phyloP scores from a whole-genome alignment of 2,113 vertebrate species.

The Glaucomys volans region DNA sequence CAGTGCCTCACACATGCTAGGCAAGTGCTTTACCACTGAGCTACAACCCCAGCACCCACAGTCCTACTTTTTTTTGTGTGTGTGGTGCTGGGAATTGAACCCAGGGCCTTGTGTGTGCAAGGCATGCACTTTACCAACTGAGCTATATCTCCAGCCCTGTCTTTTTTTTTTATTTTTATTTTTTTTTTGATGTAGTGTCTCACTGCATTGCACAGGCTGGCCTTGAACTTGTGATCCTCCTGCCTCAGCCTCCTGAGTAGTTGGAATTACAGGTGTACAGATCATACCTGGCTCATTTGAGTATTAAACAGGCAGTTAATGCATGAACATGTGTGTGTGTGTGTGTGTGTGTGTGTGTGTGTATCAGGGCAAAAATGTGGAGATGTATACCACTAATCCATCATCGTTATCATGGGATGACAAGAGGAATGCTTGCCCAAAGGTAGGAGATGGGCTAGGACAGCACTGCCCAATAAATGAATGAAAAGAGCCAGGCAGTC shows the following conservation, averaged over 20 bases:
- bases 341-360: neutral
- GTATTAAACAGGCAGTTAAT: neutral
- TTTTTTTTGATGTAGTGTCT: neutral
- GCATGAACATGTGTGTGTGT: neutral
- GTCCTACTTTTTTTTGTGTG: too few relatives aligned
- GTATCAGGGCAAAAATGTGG: neutral
- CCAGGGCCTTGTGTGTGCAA: too few relatives aligned
- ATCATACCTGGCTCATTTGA: neutral
- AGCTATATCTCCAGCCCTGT: too few relatives aligned
- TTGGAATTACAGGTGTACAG: neutral
- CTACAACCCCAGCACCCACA: too few relatives aligned
- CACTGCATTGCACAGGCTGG: neutral
- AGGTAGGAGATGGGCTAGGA: neutral
- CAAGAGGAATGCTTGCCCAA: neutral
- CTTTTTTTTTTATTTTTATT: too few relatives aligned
- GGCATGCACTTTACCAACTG: too few relatives aligned
- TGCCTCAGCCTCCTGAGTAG: neutral
- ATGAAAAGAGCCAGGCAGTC: neutral
- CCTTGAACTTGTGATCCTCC: neutral
- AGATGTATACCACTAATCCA: neutral
- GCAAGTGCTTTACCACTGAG: too few relatives aligned
- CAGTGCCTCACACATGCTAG: too few relatives aligned
- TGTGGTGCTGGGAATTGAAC: too few relatives aligned
- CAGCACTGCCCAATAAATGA: neutral
- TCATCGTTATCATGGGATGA: neutral